Percentiles rank a stretch among this genome's conserved stretches.
phyloP scores from a whole-genome alignment of 2,888 invertebrate species.

The Hoplodrina ambigua region DNA sequence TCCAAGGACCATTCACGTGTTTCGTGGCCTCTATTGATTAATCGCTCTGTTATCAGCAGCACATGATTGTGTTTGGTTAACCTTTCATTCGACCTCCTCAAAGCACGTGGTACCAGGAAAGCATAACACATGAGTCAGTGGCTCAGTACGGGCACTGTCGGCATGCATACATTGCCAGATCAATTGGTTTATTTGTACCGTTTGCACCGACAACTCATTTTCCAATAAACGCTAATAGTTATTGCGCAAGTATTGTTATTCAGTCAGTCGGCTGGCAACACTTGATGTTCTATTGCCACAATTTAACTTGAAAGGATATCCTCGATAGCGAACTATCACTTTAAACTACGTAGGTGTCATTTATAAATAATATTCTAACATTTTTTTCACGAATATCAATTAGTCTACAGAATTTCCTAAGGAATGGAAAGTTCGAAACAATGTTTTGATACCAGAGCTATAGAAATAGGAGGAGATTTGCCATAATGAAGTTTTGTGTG shows the following conservation, averaged over 20 bases:
- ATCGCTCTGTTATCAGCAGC: background rate
- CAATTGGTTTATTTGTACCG: conserved; percentile 48
- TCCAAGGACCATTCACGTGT: background rate
- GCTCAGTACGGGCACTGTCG: conserved; percentile 8
- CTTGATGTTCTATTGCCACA: conserved; percentile 12
- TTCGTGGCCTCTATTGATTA: background rate
- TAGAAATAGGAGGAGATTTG: background rate
- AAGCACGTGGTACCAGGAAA: conserved; percentile 23
- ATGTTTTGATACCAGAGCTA: background rate
- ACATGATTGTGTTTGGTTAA: background rate
- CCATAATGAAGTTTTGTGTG: background rate
- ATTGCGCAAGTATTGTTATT: conserved; percentile 49
- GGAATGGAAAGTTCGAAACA: background rate
- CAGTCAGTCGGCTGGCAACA: conserved; percentile 11
- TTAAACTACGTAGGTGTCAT: background rate
- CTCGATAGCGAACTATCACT: background rate
- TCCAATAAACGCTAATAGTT: conserved; percentile 55
- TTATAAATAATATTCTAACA: too few relatives aligned
- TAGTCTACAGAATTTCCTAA: too few relatives aligned
- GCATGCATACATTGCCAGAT: conserved; percentile 48
- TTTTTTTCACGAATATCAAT: too few relatives aligned
- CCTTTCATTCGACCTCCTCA: conserved; percentile 3
- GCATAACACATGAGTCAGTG: conserved; percentile 20
- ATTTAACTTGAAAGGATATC: conserved; percentile 11
- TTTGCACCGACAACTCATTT: conserved; percentile 57